A percentile compares a stretch with the other conserved stretches of the same genome.
Evolutionary conservation across 64 coral and sea anemone genomes (phyloP).

Genomic region (Montipora efflorescens): DNA sequence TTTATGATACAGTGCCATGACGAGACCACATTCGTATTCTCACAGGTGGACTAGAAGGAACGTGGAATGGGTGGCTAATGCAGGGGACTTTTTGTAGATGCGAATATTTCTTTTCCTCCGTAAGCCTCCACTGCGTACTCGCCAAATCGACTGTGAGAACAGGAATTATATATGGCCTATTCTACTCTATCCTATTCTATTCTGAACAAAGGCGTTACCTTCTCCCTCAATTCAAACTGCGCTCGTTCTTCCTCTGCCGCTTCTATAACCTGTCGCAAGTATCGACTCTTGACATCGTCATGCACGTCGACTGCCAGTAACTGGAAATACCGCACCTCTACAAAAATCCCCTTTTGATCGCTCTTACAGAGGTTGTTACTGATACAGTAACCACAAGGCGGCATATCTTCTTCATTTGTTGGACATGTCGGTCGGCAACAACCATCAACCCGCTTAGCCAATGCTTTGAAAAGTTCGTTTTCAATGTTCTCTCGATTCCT

Average conservation of each 20-base stretch:
- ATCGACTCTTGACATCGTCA: conserved; percentile 75
- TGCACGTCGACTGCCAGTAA: conserved; percentile 78
- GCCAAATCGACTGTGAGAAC: too few species aligned
- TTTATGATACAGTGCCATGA: too few species aligned
- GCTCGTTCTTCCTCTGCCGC: conserved; percentile 85
- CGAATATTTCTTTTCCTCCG: too few species aligned
- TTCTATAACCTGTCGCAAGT: conserved; percentile 88
- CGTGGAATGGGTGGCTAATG: too few species aligned
- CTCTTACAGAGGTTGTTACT: conserved; percentile 47
- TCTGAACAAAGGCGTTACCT: conserved; percentile 54
- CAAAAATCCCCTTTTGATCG: conserved; percentile 79
- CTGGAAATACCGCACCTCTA: conserved; percentile 88
- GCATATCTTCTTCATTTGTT: conserved; percentile 1
- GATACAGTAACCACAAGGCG: conserved; percentile 55
- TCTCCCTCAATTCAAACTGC: conserved; percentile 66
- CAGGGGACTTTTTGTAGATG: too few species aligned
- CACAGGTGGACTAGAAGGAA: too few species aligned
- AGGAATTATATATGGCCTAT: too few species aligned
- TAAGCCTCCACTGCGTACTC: too few species aligned
- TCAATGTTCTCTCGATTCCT: conserved; percentile 80
- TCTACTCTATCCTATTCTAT: too few species aligned
- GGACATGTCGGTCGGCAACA: conserved; percentile 64
- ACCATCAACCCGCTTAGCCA: conserved; percentile 76
- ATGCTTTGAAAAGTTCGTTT: conserved; percentile 63
- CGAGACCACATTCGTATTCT: too few species aligned